Base-by-base conservation (phyloP, 2,113 vertebrate genomes). In the Arothron firmamentum region DNA sequence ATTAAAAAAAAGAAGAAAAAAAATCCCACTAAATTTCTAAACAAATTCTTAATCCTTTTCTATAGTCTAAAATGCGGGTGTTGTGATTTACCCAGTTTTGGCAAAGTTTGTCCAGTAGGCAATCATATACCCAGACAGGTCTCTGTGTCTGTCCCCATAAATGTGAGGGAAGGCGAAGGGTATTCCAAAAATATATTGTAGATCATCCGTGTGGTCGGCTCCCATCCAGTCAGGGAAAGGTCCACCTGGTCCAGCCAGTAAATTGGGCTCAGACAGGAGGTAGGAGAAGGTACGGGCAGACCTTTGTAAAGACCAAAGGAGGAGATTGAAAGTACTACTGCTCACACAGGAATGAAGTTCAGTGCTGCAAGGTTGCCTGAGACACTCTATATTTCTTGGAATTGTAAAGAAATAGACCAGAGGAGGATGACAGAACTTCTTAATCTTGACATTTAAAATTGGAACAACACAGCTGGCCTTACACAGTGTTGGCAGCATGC, bases 91-190 rank as follows among this genome's bases (percentile, higher is more conserved):
- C 97, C 97, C 97, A 0, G 91, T 93, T 55, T 56, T 91, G 75
- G 96, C 97, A 23, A 99, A 99, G 85, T 99, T 99, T 88, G 93
- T 95, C 97, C 97, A 99, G 80, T 96, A 99, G 72, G 93, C 92
- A 0, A 99, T 99, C 84, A 97, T 84, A 74, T 79, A 62, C 19
- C 67, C 38, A 1, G 97, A 92, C 34, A 96, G 74, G 0, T 87
- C 88, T 17, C 93, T 91, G 72, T 99, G 90, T 50, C 89, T 83
- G 7, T 92, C 42, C 62, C 68, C 70, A 89, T 98, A 99, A 18
- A 59, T 92, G 64, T 94, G 20, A 0, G 92, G 92, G 0, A 90
- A 91, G 54, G 48, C 5, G 0, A 96, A 95, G 21, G 97, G 97
- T 66, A 95, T 97, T 52, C 96, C 96, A 0, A 99, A 97, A 50